Percentiles rank a stretch among this genome's conserved stretches.
These are phyloP conservation scores for Atrina japonica DNA, from an alignment of 2,888 invertebrate species.

Conservation along the genomic window DNA sequence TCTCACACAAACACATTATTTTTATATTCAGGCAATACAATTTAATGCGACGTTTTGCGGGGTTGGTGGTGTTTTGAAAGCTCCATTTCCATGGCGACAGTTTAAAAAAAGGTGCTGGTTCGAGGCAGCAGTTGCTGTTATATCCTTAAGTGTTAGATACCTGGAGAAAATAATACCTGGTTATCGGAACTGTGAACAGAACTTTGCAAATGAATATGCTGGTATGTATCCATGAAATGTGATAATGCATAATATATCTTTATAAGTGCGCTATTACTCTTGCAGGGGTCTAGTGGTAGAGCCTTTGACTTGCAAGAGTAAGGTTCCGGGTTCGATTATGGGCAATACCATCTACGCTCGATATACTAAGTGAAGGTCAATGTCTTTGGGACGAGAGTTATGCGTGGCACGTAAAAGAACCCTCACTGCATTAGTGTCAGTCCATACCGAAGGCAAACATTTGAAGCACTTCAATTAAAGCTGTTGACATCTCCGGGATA, in stretches of 20 bases:
- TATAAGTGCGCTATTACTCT: background rate
- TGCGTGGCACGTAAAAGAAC: too few species aligned
- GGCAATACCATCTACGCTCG: too few species aligned
- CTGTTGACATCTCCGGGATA: too few species aligned
- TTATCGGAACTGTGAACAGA: constrained; percentile 86
- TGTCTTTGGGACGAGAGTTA: too few species aligned
- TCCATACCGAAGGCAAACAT: too few species aligned
- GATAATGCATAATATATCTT: background rate
- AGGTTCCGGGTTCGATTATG: too few species aligned
- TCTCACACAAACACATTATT: background rate
- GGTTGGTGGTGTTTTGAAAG: constrained; percentile 70
- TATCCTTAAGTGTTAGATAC: constrained; percentile 66
- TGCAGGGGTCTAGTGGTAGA: too few species aligned
- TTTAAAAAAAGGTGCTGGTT: constrained; percentile 75
- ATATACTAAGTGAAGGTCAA: too few species aligned
- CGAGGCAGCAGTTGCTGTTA: constrained; percentile 68
- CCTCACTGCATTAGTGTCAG: too few species aligned
- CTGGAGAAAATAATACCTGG: constrained; percentile 74
- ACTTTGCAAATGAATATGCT: constrained; percentile 91
- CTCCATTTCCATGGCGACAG: constrained; percentile 71
- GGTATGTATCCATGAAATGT: too few species aligned
- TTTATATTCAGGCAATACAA: constrained; percentile 39
- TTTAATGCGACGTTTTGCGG: constrained; percentile 62
- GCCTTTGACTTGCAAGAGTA: too few species aligned
- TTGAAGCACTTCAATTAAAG: too few species aligned